Conservation (phyloP, 37 sponge, comb jelly and placozoan species). For the Beroe ovata region DNA sequence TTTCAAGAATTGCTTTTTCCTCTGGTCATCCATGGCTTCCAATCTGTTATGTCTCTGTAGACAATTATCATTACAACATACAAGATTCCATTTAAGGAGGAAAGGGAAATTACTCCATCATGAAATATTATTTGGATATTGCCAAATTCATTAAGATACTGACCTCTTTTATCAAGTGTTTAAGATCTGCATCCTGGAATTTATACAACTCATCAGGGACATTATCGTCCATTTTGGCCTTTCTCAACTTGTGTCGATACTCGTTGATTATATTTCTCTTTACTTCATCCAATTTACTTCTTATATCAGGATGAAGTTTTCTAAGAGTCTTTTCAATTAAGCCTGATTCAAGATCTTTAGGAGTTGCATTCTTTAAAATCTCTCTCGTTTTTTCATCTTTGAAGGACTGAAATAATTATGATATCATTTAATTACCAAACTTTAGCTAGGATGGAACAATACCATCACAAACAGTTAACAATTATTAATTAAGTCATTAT, state of each 20-base stretch:
- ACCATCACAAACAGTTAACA: neutral
- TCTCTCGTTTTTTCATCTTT: neutral
- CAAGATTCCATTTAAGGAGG: too few species aligned
- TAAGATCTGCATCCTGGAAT: slow-evolving; percentile 34
- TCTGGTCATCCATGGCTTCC: slow-evolving; percentile 1
- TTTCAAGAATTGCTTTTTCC: slow-evolving; percentile 14
- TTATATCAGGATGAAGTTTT: slow-evolving; percentile 8
- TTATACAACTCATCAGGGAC: slow-evolving; percentile 60
- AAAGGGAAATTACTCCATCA: too few species aligned
- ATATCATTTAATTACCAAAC: neutral
- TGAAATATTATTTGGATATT: too few species aligned
- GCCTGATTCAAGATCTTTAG: slow-evolving; percentile 34
- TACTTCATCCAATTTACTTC: slow-evolving; percentile 53
- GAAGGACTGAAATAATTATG: neutral
- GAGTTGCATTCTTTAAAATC: slow-evolving; percentile 43
- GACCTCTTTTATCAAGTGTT: slow-evolving; percentile 47
- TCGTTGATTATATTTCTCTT: slow-evolving; percentile 49
- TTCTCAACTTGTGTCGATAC: slow-evolving; percentile 58
- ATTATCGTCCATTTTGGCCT: slow-evolving; percentile 59
- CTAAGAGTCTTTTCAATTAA: slow-evolving; percentile 39
- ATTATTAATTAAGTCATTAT: slow-evolving; percentile 27
- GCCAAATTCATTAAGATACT: too few species aligned
- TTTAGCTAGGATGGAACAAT: neutral
- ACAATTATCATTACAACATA: too few species aligned
- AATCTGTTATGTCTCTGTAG: slow-evolving; percentile 37